Conservation (phyloP, 2,888 invertebrate species). For the Dinocampus coccinellae region DNA sequence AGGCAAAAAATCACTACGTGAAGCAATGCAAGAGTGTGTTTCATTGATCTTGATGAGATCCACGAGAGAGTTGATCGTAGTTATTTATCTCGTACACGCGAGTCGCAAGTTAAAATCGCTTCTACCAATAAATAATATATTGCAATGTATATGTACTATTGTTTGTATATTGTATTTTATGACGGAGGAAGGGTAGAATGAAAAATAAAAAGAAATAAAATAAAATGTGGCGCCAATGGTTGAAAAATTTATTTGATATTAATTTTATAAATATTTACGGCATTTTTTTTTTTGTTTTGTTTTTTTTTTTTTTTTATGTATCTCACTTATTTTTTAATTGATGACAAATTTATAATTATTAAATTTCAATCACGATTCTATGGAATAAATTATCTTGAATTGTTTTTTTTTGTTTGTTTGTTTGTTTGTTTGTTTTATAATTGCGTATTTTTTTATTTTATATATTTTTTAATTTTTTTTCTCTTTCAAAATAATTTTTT, state of each 20-base stretch:
- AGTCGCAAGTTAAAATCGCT: conserved; percentile 26
- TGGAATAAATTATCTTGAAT: too few relatives aligned
- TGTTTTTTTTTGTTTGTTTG: too few relatives aligned
- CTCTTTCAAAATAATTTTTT: not conserved
- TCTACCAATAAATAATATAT: conserved; percentile 2
- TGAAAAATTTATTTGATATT: not conserved
- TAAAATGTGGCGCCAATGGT: not conserved
- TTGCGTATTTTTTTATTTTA: not conserved
- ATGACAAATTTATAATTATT: too few relatives aligned
- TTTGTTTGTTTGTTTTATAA: too few relatives aligned
- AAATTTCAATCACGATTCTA: too few relatives aligned
- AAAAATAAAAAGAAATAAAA: too few relatives aligned
- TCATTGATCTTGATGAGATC: conserved; percentile 46
- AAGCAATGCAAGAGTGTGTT: conserved; percentile 46
- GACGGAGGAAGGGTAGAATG: too few relatives aligned
- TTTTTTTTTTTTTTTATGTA: not conserved
- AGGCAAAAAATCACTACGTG: conserved; percentile 53
- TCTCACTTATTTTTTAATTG: too few relatives aligned
- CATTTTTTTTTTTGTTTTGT: not conserved
- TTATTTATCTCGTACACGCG: conserved; percentile 45
- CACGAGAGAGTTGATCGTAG: conserved; percentile 29
- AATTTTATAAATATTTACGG: not conserved
- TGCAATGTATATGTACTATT: not conserved
- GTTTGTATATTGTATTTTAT: not conserved
- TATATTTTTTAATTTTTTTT: not conserved